Conservation (phyloP, 2,797 vertebrate genomes). For the Epinephelus malabaricus region DNA sequence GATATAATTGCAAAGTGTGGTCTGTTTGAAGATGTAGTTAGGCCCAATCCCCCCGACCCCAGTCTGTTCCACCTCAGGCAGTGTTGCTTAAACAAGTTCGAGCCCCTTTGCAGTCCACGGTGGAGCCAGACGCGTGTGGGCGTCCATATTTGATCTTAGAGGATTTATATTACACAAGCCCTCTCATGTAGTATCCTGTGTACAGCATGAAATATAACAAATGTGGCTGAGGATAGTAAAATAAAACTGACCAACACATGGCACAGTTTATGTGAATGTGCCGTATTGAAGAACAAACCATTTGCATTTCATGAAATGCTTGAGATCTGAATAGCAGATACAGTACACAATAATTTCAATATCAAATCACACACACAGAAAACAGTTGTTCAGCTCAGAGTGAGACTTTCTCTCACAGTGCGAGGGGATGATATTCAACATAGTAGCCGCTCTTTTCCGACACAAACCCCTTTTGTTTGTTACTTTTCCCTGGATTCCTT, state of each 20-base stretch:
- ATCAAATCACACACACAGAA: conserved; percentile 51
- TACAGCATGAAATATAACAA: not conserved
- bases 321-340: conserved; percentile 25
- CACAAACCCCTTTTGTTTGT: conserved; percentile 41
- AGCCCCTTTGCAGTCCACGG: conserved; percentile 11
- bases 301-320: conserved; percentile 2
- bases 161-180: conserved; percentile 35
- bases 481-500: conserved; percentile 21
- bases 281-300: not conserved
- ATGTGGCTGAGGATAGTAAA: not conserved
- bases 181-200: conserved; percentile 12
- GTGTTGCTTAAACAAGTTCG: conserved; percentile 22
- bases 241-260: not conserved
- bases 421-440: conserved; percentile 8
- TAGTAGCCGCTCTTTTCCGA: not conserved
- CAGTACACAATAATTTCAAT: conserved; percentile 32
- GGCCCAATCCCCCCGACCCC: conserved; percentile 15
- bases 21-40: conserved; percentile 64
- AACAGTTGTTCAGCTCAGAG: conserved; percentile 8
- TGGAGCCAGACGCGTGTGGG: conserved; percentile 36
- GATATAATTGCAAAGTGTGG: conserved; percentile 47
- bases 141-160: conserved; percentile 44
- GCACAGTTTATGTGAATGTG: not conserved
- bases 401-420: conserved; percentile 17
- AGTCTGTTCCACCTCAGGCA: conserved; percentile 31